Percentiles rank a stretch among this genome's conserved stretches.
Conservation (phyloP, 2,113 vertebrate species). For the Anarrhichthys ocellatus region DNA sequence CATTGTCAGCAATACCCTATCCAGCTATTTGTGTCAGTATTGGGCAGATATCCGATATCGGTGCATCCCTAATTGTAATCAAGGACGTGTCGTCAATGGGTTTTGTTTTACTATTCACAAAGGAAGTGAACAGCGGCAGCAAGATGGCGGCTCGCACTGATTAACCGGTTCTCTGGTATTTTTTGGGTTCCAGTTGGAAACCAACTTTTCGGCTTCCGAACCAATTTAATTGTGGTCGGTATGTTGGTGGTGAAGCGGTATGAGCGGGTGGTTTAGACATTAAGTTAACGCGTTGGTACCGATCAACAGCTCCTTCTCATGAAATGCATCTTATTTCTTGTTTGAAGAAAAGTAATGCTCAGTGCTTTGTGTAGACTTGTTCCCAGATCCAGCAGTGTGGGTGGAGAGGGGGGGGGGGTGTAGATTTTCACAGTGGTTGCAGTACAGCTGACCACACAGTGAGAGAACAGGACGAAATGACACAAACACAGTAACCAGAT, state of each 20-base stretch:
- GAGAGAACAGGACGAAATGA: constrained; percentile 43
- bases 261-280: neutral
- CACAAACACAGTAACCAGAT: constrained; percentile 44
- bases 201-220: neutral
- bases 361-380: constrained; percentile 5
- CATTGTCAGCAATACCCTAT: too few relatives aligned
- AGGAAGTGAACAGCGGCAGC: neutral
- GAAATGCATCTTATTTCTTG: constrained; percentile 25
- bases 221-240: neutral
- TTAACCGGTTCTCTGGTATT: neutral
- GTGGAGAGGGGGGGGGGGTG: constrained; percentile 23
- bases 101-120: neutral
- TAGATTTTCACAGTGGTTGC: constrained; percentile 44
- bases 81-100: neutral
- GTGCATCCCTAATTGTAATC: neutral
- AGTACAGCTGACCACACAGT: constrained; percentile 56
- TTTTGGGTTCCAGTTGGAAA: neutral
- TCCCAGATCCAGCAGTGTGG: constrained; percentile 10
- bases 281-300: constrained; percentile 11
- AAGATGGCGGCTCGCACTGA: neutral
- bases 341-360: constrained; percentile 10
- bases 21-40: too few relatives aligned
- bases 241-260: neutral
- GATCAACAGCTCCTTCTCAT: constrained; percentile 8
- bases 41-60: too few relatives aligned